These are phyloP conservation scores for Cyclopterus lumpus DNA, from an alignment of 2,797 vertebrate genomes.

Conservation along the genomic window DNA sequence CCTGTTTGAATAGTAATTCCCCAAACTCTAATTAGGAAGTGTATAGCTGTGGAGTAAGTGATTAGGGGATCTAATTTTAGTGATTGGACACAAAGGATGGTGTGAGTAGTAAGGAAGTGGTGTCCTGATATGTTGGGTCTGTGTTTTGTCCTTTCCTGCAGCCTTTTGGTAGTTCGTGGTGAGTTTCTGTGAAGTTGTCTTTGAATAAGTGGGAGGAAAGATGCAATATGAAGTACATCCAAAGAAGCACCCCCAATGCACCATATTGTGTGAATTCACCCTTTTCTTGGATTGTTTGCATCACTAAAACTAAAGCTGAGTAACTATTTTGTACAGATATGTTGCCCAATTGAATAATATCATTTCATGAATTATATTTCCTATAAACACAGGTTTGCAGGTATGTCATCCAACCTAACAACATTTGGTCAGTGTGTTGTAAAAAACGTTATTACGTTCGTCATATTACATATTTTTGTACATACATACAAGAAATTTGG, in stretches of 20 bases:
- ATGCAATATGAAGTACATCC: slow-evolving; percentile 2
- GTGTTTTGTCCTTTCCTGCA: slow-evolving; percentile 3
- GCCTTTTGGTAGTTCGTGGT: slow-evolving; percentile 6
- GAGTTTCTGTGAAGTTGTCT: slow-evolving; percentile 12
- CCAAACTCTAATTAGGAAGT: slow-evolving; percentile 68
- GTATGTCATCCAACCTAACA: neutral
- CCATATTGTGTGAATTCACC: neutral
- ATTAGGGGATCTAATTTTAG: slow-evolving; percentile 72
- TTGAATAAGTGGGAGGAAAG: slow-evolving; percentile 3
- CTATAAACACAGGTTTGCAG: neutral
- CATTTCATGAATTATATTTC: neutral
- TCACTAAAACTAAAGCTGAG: neutral
- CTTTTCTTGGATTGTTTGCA: neutral
- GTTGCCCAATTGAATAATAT: neutral
- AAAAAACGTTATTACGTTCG: neutral
- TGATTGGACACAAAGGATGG: slow-evolving; percentile 43
- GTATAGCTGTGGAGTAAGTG: slow-evolving; percentile 64
- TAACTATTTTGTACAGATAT: neutral
- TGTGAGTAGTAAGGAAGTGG: slow-evolving; percentile 18
- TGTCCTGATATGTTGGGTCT: slow-evolving; percentile 6
- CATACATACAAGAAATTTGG: too few relatives aligned
- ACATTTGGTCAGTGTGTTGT: neutral
- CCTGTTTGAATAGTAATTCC: slow-evolving; percentile 72
- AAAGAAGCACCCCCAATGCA: neutral
- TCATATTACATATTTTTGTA: too few relatives aligned